A percentile compares a stretch with the other conserved stretches of the same genome.
Evolutionary conservation across 2,888 invertebrate genomes (phyloP).

Genomic region (Bugula neritina): DNA sequence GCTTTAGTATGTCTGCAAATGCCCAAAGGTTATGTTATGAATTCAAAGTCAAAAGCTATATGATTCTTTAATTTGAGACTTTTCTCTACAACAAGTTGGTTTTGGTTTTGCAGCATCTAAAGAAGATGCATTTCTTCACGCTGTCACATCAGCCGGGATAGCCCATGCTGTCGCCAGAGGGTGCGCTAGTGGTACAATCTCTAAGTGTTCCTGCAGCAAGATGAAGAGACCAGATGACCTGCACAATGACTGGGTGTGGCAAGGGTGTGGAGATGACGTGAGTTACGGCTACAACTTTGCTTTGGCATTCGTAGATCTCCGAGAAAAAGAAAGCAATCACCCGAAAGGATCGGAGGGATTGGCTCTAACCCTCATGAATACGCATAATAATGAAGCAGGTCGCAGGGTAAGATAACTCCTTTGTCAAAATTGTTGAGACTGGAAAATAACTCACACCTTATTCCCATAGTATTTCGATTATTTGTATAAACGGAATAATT

Average conservation of each 20-base stretch:
- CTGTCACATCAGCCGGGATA: slow-evolving; percentile 62
- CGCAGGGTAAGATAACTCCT: slow-evolving; percentile 67
- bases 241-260: slow-evolving; percentile 92
- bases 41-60: no score
- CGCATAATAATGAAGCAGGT: slow-evolving; percentile 97
- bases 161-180: slow-evolving; percentile 81
- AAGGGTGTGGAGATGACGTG: slow-evolving; percentile 93
- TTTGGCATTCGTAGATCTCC: slow-evolving; percentile 85
- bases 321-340: slow-evolving; percentile 70
- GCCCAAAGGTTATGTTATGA: no score
- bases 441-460: no score
- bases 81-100: background rate
- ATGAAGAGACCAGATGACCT: slow-evolving; percentile 75
- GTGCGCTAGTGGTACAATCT: slow-evolving; percentile 81
- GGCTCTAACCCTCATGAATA: slow-evolving; percentile 84
- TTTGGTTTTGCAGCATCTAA: slow-evolving; percentile 53
- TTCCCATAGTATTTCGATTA: no score
- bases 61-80: no score
- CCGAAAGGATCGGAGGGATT: slow-evolving; percentile 73
- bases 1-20: no score
- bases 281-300: slow-evolving; percentile 81
- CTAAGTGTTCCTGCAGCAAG: slow-evolving; percentile 83
- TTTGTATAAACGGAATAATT: no score
- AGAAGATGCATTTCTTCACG: slow-evolving; percentile 60
- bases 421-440: background rate